phyloP scores from a whole-genome alignment of 2,113 vertebrate genomes.

The Apodemus sylvaticus region DNA sequence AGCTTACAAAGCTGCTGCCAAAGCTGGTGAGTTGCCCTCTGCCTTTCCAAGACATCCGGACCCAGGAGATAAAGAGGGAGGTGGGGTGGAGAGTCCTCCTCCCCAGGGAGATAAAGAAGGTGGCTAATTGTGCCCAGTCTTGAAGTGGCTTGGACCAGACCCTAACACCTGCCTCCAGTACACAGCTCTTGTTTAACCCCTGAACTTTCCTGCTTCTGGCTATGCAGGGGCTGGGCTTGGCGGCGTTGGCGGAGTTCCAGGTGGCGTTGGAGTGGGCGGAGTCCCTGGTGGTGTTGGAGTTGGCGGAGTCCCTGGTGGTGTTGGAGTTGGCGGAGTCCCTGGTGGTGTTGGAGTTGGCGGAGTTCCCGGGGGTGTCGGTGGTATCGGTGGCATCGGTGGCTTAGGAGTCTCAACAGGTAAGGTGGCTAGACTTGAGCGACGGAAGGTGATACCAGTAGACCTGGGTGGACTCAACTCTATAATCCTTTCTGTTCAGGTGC shows the following conservation, averaged over 20 bases:
- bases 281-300: not conserved
- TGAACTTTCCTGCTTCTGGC: not conserved
- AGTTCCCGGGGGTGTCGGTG: not conserved
- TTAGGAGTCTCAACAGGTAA: conserved; percentile 84
- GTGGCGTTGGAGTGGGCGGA: not conserved
- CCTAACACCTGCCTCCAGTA: too few species aligned
- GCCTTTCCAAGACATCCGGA: not conserved
- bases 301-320: not conserved
- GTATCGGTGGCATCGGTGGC: conserved; percentile 58
- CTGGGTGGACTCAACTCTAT: not conserved
- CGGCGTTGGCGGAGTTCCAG: not conserved
- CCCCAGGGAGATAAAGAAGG: not conserved
- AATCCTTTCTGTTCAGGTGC: conserved; percentile 74
- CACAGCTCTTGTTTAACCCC: not conserved
- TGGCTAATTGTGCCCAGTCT: not conserved
- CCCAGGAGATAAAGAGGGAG: not conserved
- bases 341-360: conserved; percentile 32
- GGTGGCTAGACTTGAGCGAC: not conserved
- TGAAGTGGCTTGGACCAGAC: not conserved
- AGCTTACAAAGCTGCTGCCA: conserved; percentile 86
- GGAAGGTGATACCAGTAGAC: not conserved
- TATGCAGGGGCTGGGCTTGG: conserved; percentile 75
- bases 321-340: not conserved
- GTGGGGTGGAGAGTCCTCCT: not conserved
- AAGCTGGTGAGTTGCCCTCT: conserved; percentile 84